Base-by-base conservation (phyloP, 1,140 invertebrate species). In the Drepana arcuata region DNA sequence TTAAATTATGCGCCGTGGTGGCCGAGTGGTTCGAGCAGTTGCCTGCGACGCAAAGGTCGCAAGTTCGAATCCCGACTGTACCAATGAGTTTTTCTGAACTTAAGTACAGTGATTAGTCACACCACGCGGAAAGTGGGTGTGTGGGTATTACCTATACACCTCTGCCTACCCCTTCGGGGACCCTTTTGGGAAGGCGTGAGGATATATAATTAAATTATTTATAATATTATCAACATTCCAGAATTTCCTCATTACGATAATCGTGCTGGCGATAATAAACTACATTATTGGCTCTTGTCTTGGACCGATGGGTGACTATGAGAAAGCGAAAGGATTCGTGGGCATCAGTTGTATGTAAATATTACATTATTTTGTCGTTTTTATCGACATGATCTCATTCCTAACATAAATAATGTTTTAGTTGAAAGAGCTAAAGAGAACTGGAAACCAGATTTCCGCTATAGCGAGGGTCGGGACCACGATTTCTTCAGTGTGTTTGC, bases 401-500 rank as follows among this genome's bases (percentile, higher is more conserved):
- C 18, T 5, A 21, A 21, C 9, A 21, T 21, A 26, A 10, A 26
- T n/a, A 26, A 26, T 26, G 24, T 26, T 6, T 26, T 61, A 94
- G 91, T 58, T 39, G 70, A 86, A 2, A 85, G 89, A 6, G 88
- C 95, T 30, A 56, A 67, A 28, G 58, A 87, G 14, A 98, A 98
- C 73, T 88, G 93, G 61, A 55, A 54, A 0, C 85, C 93, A 0
- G 87, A 91, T 42, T 98, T 93, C 70, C 85, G 91, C 3, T 83
- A 67, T 25, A 89, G 86, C 28, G 92, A 94, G 48, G 87, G 86
- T 1, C 67, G 77, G 7, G 67, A 89, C 26, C 90, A 95, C 34
- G 85, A 89, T 34, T 94, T 98, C 66, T 96, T 97, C 75, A 90
- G 92, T 28, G 91, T 97, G 0, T 98, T 97, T 67, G 90, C 94